Base-by-base conservation (phyloP, 2,113 vertebrate genomes). In the Nipponia nippon region DNA sequence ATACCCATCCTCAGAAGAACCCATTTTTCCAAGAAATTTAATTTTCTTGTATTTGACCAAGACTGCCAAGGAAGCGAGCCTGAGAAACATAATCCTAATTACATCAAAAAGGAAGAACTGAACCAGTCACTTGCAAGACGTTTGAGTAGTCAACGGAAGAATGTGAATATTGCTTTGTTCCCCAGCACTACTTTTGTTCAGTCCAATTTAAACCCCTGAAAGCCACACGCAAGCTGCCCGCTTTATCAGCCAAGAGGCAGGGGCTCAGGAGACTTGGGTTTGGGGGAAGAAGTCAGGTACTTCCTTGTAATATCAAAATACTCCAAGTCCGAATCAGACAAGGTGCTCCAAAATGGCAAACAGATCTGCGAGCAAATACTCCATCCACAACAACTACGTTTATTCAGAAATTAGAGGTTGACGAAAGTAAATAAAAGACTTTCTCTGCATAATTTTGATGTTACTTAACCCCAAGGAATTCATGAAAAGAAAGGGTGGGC, bases 221-320 rank as follows among this genome's bases (percentile, higher is more conserved):
- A 20, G 11, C 22, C 36, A 63, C 23, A 72, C 61, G 22, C 21
- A 72, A 79, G 26, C 46, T 69, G 29, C 40, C 16, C 2, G 1
- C 50, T 88, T 70, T 40, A 59, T 22, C 46, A 83, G 44, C 32
- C 27, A 50, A 21, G 50, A 78, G 32, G 12, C 20, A 81, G 38
- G 1, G 0, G 30, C 47, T 47, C 0, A 0, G 52, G 17, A 95
- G 16, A 14, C 72, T 42, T 2, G 1, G 16, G 13, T 12, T 63
- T 11, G 44, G 11, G 16, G 38, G 49, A 87, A 79, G 19, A n/a
- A 71, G 7, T 8, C 32, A 84, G 27, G n/a, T 7, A 13, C 16
- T 55, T 53, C 16, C 16, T 36, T 10, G 11, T 52, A 84, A 38
- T 23, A 55, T n/a, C 27, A 16, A 78, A 82, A 84, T 11, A 76